Evolutionary conservation across 2,113 vertebrate species (phyloP).

Genomic region (Neotragus moschatus): DNA sequence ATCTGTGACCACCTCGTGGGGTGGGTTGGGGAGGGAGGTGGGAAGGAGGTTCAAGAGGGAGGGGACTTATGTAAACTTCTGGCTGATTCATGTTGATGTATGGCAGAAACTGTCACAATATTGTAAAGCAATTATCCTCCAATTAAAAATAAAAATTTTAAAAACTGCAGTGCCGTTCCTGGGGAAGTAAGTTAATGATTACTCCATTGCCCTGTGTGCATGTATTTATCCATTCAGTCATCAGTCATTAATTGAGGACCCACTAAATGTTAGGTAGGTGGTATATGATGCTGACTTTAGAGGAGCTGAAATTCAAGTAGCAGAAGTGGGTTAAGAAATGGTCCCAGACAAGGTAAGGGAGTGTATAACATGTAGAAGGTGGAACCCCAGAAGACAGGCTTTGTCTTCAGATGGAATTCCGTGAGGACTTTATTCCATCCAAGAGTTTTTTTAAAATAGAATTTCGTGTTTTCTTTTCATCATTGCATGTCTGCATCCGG

Average conservation of each 20-base stretch:
- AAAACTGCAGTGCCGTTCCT: background rate
- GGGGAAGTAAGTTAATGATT: background rate
- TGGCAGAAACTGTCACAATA: background rate
- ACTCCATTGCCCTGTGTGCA: background rate
- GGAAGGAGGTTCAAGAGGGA: background rate
- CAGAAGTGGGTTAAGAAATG: background rate
- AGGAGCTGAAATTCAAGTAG: background rate
- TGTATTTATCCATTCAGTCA: background rate
- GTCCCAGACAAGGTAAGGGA: background rate
- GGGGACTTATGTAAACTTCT: background rate
- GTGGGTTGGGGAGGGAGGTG: background rate
- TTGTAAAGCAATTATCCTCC: background rate
- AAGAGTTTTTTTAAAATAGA: background rate
- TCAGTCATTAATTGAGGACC: background rate
- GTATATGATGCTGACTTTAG: background rate
- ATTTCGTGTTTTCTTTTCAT: background rate
- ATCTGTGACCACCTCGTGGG: fast-evolving
- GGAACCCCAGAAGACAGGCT: background rate
- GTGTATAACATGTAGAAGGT: background rate
- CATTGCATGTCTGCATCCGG: background rate
- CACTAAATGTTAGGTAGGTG: background rate
- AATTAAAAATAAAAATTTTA: background rate
- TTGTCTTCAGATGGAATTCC: background rate
- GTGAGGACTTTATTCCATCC: background rate
- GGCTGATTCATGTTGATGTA: background rate